Conservation (phyloP, 1,140 invertebrate species). For the Drosophila nasuta region DNA sequence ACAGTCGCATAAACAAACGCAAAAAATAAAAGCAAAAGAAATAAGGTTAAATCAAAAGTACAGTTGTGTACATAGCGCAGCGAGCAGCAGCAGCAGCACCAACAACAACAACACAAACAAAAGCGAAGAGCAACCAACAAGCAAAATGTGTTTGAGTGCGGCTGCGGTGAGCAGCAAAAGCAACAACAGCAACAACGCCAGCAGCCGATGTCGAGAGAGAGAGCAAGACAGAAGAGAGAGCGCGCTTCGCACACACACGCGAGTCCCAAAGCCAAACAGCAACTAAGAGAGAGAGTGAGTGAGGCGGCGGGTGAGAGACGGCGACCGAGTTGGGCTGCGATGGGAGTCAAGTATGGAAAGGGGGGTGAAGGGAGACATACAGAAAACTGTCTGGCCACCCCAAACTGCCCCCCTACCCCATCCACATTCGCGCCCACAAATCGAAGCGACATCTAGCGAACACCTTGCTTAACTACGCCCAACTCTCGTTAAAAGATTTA, state of each 20-base stretch:
- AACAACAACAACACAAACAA: slow-evolving; percentile 71
- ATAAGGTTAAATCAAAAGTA: slow-evolving; percentile 84
- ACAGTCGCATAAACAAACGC: slow-evolving; percentile 25
- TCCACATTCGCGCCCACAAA: slow-evolving; percentile 3
- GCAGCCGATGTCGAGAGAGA: slow-evolving; percentile 42
- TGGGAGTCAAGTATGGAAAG: neutral
- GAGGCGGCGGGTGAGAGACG: slow-evolving; percentile 37
- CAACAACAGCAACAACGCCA: slow-evolving; percentile 36
- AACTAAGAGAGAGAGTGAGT: slow-evolving; percentile 34
- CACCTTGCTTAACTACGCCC: slow-evolving; percentile 39
- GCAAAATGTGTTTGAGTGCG: slow-evolving; percentile 80
- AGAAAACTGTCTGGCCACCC: slow-evolving; percentile 71
- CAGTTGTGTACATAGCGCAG: slow-evolving; percentile 82
- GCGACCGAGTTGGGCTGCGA: slow-evolving; percentile 40
- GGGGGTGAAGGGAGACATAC: neutral
- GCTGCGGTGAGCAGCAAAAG: slow-evolving; percentile 68
- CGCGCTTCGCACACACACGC: slow-evolving; percentile 75
- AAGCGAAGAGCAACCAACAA: slow-evolving; percentile 66
- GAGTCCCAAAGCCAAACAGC: slow-evolving; percentile 60
- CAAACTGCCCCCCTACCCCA: slow-evolving; percentile 17
- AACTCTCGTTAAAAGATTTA: slow-evolving; percentile 26
- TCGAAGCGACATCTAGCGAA: slow-evolving; percentile 12
- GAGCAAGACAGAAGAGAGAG: slow-evolving; percentile 72
- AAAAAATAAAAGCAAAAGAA: slow-evolving; percentile 71
- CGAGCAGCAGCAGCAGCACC: slow-evolving; percentile 74